phyloP scores from a whole-genome alignment of 2,797 vertebrate genomes.

The Tachyglossus aculeatus region DNA sequence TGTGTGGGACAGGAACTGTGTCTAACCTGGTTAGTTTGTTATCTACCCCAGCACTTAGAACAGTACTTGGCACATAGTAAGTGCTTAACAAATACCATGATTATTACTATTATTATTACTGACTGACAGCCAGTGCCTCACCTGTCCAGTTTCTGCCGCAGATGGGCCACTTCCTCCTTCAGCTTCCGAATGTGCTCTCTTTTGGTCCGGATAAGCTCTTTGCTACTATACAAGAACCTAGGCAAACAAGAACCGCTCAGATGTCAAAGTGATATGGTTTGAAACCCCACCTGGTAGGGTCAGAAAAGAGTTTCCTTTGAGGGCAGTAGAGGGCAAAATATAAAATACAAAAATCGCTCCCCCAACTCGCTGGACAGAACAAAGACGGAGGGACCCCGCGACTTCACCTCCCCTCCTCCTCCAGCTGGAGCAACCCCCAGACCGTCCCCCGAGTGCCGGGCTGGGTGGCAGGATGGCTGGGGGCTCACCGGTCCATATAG shows the following conservation, averaged over 20 bases:
- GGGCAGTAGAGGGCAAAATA: not conserved
- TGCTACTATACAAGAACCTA: slow-evolving; percentile 93
- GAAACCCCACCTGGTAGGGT: not conserved
- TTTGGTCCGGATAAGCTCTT: slow-evolving; percentile 84
- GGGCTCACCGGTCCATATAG: slow-evolving; percentile 94
- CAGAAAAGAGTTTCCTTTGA: no score
- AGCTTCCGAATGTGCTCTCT: slow-evolving; percentile 85
- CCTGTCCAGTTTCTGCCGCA: slow-evolving; percentile 92
- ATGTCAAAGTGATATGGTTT: not conserved
- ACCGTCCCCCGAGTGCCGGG: no score
- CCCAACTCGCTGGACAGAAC: no score
- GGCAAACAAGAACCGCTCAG: not conserved
- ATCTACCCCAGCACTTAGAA: no score
- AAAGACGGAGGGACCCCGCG: no score
- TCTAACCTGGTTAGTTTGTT: no score
- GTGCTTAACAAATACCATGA: no score
- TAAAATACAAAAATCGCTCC: not conserved
- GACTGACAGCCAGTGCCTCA: slow-evolving; percentile 51
- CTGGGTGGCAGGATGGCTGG: not conserved
- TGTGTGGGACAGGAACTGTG: no score
- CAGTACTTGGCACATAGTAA: no score
- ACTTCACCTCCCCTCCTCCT: no score
- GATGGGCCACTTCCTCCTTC: slow-evolving; percentile 82
- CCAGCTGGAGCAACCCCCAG: no score
- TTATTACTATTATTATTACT: no score